Base-by-base conservation (phyloP, 1,140 invertebrate genomes). In the Pectinophora gossypiella region DNA sequence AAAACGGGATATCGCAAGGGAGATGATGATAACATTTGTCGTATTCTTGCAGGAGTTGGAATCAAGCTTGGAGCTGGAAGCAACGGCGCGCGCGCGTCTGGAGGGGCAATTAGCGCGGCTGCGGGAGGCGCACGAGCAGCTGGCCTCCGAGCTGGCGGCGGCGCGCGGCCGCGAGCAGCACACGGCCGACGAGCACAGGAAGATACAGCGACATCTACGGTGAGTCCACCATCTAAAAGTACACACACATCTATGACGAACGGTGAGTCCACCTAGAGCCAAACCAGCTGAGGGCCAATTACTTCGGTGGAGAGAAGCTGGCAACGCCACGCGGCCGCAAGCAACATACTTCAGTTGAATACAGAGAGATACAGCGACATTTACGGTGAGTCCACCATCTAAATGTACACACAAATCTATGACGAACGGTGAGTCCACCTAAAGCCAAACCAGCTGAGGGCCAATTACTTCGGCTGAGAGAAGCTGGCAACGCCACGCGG, bases 211-310 rank as follows among this genome's bases (percentile, higher is more conserved):
- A 10, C 74, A 81, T 13, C 67, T 88, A 18, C 71, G 83, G 84
- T 88, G 42, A 32, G 9, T 9, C 6, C 2, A n/a, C 9, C 1
- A 9, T 32, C 27, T 2, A 32, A 23, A 23, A 23, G 10, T 23
- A 4, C 4, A 23, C 22, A 23, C 22, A 23, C n/a, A n/a, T n/a
- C n/a, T n/a, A n/a, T n/a, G n/a, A n/a, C n/a, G n/a, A n/a, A n/a
- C n/a, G n/a, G n/a, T n/a, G n/a, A n/a, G n/a, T n/a, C n/a, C n/a
- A n/a, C n/a, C n/a, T n/a, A n/a, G n/a, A n/a, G n/a, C n/a, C n/a
- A n/a, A n/a, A n/a, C n/a, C n/a, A n/a, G n/a, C n/a, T n/a, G 96
- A 98, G 87, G 93, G 95, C 32, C 96, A 97, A 87, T 91, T 95
- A 52, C 88, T 90, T 15, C 89, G 96, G 53, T 83, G 96, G 44